Conservation (phyloP, 2,113 vertebrate species). For the Microcebus murinus region DNA sequence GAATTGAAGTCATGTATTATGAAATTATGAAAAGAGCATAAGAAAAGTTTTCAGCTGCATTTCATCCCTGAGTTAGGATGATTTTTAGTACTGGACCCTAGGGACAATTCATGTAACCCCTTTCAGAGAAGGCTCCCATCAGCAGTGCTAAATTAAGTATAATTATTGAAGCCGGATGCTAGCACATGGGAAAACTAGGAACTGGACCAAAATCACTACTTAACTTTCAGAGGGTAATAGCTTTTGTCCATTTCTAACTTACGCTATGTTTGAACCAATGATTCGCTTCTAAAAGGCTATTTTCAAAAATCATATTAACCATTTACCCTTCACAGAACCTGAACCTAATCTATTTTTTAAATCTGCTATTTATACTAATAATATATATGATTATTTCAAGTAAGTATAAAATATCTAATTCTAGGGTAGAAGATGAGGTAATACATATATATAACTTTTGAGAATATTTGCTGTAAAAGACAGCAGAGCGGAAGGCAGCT, state of each 20-base stretch:
- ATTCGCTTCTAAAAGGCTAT: background rate
- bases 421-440: background rate
- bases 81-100: background rate
- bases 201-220: background rate
- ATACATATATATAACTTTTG: background rate
- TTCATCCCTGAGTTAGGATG: background rate
- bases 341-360: constrained; percentile 38
- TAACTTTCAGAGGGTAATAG: background rate
- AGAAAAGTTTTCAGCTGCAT: background rate
- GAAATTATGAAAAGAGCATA: background rate
- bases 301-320: constrained; percentile 25
- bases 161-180: background rate
- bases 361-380: constrained; percentile 29
- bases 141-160: background rate
- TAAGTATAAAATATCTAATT: constrained; percentile 44
- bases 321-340: background rate
- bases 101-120: background rate
- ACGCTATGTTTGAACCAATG: background rate
- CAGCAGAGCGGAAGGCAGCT: background rate
- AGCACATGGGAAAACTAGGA: background rate
- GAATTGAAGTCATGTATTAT: background rate
- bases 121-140: background rate
- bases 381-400: constrained; percentile 48
- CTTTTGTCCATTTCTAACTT: background rate
- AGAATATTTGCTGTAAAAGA: background rate